Percentiles rank a stretch among this genome's conserved stretches.
These are phyloP conservation scores for Phalacrocorax aristotelis DNA, from an alignment of 2,113 vertebrate genomes.

Conservation along the genomic window DNA sequence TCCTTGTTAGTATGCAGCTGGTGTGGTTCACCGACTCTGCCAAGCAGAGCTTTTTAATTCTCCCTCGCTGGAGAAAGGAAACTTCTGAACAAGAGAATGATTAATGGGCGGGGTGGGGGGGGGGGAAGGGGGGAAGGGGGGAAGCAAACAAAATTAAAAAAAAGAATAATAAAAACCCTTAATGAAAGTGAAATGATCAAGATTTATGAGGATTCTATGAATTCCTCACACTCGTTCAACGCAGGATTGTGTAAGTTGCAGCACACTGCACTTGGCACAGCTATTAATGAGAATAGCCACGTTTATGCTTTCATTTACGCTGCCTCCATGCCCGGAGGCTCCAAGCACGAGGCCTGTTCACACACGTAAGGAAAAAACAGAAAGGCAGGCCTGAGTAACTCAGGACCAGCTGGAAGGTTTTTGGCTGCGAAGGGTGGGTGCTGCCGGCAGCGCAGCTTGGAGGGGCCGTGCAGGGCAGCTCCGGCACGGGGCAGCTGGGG, in stretches of 20 bases:
- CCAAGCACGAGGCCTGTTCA: background rate
- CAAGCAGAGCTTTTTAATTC: slow-evolving; percentile 45
- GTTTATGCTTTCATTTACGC: background rate
- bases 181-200: background rate
- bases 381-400: background rate
- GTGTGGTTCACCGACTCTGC: background rate
- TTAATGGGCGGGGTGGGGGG: background rate
- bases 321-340: background rate
- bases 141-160: background rate
- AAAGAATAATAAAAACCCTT: slow-evolving; percentile 9
- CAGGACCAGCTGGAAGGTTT: background rate
- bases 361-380: background rate
- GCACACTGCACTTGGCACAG: background rate
- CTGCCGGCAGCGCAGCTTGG: background rate
- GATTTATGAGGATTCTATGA: slow-evolving; percentile 9
- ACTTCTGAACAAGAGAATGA: slow-evolving; percentile 39
- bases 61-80: background rate
- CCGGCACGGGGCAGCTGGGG: rapidly evolving
- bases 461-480: background rate
- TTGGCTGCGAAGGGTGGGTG: background rate
- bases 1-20: slow-evolving; percentile 40
- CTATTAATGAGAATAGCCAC: background rate
- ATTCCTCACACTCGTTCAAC: background rate
- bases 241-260: background rate
- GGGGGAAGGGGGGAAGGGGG: no score